Evolutionary conservation across 2,797 vertebrate species (phyloP).

Genomic region (Eulemur coronatus): DNA sequence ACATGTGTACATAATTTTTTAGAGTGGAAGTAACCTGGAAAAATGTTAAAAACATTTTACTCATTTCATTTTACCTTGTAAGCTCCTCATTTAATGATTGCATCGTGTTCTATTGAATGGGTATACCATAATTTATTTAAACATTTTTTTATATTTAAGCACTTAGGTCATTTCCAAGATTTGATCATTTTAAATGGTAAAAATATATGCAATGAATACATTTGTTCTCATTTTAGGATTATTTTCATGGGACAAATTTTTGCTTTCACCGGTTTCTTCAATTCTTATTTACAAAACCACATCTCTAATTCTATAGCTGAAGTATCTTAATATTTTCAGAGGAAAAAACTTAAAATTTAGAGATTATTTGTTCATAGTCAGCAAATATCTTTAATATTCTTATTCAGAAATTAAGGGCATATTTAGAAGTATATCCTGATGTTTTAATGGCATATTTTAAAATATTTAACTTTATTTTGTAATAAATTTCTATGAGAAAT

Average conservation of each 20-base stretch:
- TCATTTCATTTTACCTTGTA: background rate
- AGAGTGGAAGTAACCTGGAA: background rate
- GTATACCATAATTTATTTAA: background rate
- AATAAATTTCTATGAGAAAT: background rate
- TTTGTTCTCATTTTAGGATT: background rate
- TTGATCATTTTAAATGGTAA: background rate
- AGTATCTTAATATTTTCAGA: background rate
- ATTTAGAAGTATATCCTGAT: background rate
- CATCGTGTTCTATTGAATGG: background rate
- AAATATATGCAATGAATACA: background rate
- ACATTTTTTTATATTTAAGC: background rate
- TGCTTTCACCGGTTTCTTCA: constrained; percentile 5
- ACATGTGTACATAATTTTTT: background rate
- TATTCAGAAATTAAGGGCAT: constrained; percentile 1
- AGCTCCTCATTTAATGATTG: background rate
- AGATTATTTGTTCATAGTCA: constrained; percentile 19
- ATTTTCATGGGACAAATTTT: background rate
- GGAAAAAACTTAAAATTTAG: background rate
- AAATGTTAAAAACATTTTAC: background rate
- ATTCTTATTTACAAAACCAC: background rate
- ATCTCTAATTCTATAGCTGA: background rate
- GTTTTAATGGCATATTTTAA: background rate
- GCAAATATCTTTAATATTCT: constrained; percentile 3
- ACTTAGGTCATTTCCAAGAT: background rate
- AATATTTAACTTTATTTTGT: background rate